phyloP scores from a whole-genome alignment of 2,113 vertebrate genomes.

The Anseranas semipalmata region DNA sequence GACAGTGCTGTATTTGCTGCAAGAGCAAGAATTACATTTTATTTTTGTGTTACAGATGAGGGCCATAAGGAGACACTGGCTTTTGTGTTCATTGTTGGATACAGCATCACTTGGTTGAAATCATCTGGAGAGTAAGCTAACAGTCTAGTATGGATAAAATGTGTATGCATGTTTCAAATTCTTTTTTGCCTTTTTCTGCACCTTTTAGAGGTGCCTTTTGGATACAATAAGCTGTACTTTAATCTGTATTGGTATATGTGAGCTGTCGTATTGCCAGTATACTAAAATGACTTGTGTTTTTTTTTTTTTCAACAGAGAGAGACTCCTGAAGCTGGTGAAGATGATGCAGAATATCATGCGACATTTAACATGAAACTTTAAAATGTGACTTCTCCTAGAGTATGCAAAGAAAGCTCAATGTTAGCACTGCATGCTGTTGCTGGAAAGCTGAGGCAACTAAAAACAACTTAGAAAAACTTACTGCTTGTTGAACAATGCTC shows the following conservation, averaged over 20 bases:
- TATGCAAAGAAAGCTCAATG: background rate
- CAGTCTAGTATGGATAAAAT: background rate
- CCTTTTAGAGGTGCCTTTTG: background rate
- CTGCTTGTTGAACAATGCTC: background rate
- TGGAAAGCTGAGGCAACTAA: background rate
- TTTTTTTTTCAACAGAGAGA: background rate
- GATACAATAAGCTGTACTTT: background rate
- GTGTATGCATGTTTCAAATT: background rate
- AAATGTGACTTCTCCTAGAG: background rate
- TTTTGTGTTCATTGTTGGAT: background rate
- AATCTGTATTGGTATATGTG: background rate
- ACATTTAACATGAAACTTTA: background rate
- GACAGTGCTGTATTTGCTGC: background rate
- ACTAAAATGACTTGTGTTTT: conserved; percentile 18
- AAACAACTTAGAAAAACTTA: background rate
- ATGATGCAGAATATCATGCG: background rate
- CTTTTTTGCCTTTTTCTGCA: background rate
- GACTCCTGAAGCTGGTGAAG: background rate
- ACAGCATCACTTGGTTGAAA: background rate
- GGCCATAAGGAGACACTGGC: background rate
- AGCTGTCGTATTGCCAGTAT: background rate
- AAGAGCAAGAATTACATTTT: background rate
- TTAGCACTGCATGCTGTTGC: background rate
- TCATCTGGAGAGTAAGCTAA: background rate
- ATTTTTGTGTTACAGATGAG: conserved; percentile 27